Evolutionary conservation across 1,140 invertebrate species (phyloP), one percentile per base, ranked within the genome.

Genomic region (Philaenus spumarius): DNA sequence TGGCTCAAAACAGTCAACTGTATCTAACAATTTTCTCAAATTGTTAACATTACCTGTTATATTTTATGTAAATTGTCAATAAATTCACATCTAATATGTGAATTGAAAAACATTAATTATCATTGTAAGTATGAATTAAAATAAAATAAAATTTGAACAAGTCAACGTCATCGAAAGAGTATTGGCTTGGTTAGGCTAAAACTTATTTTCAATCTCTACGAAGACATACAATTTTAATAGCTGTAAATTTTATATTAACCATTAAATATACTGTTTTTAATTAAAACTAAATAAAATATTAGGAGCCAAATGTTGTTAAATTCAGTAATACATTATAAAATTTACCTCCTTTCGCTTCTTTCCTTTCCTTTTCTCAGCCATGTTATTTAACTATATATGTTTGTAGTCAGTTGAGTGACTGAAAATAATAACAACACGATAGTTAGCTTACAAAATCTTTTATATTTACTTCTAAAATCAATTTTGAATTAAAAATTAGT

Each of bases 311-410:
- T 19, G 17, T 19, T 5, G 1, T n/a, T 15, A 47, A 26, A 14
- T 58, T 20, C 6, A 24, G 34, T 34, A 39, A 37, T 14, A 20
- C 12, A 58, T 20, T 45, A 66, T 60, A 59, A 56, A 64, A 74
- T 76, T 78, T 78, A 85, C 85, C 71, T 86, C 84, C 80, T 85
- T 86, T 60, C 84, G 83, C 66, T 84, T 87, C 72, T 81, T 63
- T 52, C 58, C 55, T 79, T 84, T 85, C 70, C 80, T 81, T 71
- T 85, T 86, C 65, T 87, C 86, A 73, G 84, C 84, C 84, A 87
- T 87, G 69, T 77, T 82, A 75, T 67, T n/a, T 64, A 71, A 68
- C 59, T 30, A 9, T 30, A 30, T 30, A n/a, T 30, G 26, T 3
- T 30, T 3, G 9, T 30, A 30, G 26, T 30, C 26, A 30, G 26